Evolutionary conservation across 2,888 invertebrate genomes (phyloP).

Genomic region (Tenthredo scrophulariae): DNA sequence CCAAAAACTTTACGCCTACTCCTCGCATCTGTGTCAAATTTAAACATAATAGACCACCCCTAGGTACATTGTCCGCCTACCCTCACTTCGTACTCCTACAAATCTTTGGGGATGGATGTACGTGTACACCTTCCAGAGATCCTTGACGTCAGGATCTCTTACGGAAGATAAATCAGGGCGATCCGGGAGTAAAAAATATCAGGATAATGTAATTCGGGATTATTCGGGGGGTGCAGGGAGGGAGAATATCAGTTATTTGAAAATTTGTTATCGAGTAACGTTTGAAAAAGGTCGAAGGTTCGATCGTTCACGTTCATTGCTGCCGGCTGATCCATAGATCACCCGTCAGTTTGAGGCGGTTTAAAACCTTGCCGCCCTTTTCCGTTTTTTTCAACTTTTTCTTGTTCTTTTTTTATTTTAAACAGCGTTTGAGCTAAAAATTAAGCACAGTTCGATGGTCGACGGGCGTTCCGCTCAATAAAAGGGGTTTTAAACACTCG

Average conservation of each 20-base stretch:
- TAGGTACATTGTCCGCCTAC: background rate
- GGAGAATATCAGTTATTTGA: background rate
- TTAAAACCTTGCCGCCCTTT: background rate
- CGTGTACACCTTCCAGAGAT: background rate
- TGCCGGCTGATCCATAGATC: background rate
- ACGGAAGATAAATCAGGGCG: background rate
- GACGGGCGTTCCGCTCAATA: constrained; percentile 50
- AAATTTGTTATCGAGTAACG: background rate
- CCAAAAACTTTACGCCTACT: background rate
- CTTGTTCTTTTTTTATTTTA: background rate
- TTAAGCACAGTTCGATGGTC: constrained; percentile 47
- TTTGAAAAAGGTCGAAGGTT: background rate
- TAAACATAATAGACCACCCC: background rate
- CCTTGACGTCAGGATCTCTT: background rate
- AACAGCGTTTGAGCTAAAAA: constrained; percentile 7
- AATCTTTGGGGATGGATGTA: background rate
- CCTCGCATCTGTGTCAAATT: background rate
- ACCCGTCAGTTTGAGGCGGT: background rate
- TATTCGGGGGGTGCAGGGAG: background rate
- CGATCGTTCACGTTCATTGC: background rate
- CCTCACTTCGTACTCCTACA: background rate
- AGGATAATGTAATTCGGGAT: background rate
- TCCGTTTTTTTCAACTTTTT: too few relatives aligned
- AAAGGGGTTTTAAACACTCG: constrained; percentile 50
- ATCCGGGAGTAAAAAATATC: background rate